Evolutionary conservation across 1,140 invertebrate species (phyloP).

Genomic region (Drosophila pandora): DNA sequence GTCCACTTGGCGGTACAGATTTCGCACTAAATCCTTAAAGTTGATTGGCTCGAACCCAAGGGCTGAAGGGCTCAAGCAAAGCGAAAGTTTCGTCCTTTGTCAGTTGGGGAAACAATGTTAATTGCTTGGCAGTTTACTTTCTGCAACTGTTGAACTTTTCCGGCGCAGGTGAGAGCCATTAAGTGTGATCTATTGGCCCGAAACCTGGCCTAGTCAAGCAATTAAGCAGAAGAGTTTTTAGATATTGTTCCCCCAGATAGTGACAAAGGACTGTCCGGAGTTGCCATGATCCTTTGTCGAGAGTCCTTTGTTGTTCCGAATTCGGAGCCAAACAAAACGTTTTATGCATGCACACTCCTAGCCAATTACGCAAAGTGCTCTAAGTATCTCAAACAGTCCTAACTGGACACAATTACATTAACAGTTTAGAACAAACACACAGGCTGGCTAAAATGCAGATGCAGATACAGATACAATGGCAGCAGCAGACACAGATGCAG

Average conservation of each 20-base stretch:
- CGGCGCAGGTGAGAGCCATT: slow-evolving; percentile 14
- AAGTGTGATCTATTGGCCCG: not conserved
- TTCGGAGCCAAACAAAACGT: slow-evolving; percentile 54
- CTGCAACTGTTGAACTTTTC: slow-evolving; percentile 15
- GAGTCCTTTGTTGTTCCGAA: slow-evolving; percentile 28
- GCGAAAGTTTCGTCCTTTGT: slow-evolving; percentile 37
- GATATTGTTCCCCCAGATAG: not conserved
- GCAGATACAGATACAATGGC: not conserved
- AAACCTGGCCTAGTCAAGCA: not conserved
- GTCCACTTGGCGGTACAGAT: slow-evolving; percentile 12
- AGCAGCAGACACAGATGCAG: no score
- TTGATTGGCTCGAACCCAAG: slow-evolving; percentile 12
- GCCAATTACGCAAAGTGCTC: slow-evolving; percentile 75
- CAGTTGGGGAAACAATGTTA: slow-evolving; percentile 45
- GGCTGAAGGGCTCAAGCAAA: slow-evolving; percentile 12
- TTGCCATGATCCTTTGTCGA: not conserved
- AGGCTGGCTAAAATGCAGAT: not conserved
- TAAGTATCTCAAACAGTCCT: slow-evolving; percentile 60
- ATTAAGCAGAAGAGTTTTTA: not conserved
- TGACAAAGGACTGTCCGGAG: not conserved
- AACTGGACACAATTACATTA: slow-evolving; percentile 78
- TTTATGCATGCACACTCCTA: slow-evolving; percentile 67
- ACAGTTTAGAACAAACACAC: slow-evolving; percentile 58
- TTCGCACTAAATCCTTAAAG: slow-evolving; percentile 40
- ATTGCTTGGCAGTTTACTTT: slow-evolving; percentile 53